Conservation (phyloP, 2,888 invertebrate genomes). For the Neuroscelio doddi region DNA sequence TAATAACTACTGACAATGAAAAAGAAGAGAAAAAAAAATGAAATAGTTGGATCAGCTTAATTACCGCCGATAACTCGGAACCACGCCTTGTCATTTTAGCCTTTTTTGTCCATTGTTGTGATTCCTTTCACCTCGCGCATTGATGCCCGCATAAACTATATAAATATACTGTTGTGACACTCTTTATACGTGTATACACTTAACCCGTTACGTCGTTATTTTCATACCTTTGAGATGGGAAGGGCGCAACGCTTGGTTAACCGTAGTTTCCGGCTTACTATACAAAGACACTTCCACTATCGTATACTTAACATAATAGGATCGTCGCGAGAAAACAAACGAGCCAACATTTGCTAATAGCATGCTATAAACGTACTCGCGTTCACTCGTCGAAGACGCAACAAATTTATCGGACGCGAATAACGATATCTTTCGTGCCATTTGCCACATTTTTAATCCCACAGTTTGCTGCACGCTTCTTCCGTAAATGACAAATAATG, state of each 20-base stretch:
- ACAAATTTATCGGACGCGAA: background rate
- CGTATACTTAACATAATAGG: conserved; percentile 20
- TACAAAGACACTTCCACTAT: conserved; percentile 47
- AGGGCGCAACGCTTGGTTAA: conserved; percentile 61
- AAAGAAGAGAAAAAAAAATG: too few species aligned
- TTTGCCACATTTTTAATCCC: too few species aligned
- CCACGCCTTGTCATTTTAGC: conserved; percentile 42
- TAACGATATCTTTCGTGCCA: too few species aligned
- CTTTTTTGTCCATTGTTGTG: conserved; percentile 33
- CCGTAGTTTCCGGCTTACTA: conserved; percentile 56
- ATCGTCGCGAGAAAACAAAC: conserved; percentile 8
- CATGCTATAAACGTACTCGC: background rate
- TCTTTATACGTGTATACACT: conserved; percentile 26
- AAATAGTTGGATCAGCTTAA: conserved; percentile 8
- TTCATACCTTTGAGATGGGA: conserved; percentile 57
- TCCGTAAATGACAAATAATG: too few species aligned
- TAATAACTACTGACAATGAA: too few species aligned
- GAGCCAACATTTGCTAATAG: background rate
- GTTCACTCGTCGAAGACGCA: background rate
- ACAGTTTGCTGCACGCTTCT: too few species aligned
- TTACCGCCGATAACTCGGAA: conserved; percentile 22
- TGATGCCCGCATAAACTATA: conserved; percentile 28
- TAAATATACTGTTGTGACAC: conserved; percentile 26
- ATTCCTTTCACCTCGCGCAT: conserved; percentile 35
- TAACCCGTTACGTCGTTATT: conserved; percentile 50